phyloP scores from a whole-genome alignment of 2,797 vertebrate genomes.

The Denticeps clupeoides region DNA sequence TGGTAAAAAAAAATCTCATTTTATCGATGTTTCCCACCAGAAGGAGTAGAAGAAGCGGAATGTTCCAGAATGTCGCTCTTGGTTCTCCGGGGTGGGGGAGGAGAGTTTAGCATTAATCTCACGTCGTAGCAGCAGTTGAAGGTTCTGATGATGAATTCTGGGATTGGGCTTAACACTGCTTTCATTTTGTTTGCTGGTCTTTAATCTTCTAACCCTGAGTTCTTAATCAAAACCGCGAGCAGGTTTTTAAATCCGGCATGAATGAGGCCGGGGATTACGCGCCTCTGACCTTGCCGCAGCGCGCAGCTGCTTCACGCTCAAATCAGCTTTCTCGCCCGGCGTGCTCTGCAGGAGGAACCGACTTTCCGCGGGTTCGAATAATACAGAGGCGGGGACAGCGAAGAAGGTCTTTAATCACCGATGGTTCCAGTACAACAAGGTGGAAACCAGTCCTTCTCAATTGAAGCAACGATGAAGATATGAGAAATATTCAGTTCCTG shows the following conservation, averaged over 20 bases:
- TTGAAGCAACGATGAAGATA: too few species aligned
- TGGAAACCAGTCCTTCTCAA: too few species aligned
- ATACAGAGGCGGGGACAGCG: too few species aligned
- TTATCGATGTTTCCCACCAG: too few species aligned
- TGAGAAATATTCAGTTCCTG: too few species aligned
- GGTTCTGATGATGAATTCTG: constrained; percentile 82
- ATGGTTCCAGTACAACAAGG: too few species aligned
- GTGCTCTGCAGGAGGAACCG: too few species aligned
- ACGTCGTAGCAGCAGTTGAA: constrained; percentile 75
- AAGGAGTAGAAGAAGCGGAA: not conserved
- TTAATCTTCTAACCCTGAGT: constrained; percentile 87
- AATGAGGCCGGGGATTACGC: constrained; percentile 69
- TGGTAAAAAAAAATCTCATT: too few species aligned
- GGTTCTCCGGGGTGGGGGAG: constrained; percentile 9
- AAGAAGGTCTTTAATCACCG: too few species aligned
- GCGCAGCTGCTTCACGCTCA: constrained; percentile 59
- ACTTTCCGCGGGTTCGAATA: too few species aligned
- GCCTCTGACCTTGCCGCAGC: constrained; percentile 59
- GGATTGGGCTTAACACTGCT: constrained; percentile 83
- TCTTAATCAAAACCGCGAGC: constrained; percentile 85
- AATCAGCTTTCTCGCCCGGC: constrained; percentile 42
- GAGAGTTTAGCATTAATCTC: constrained; percentile 71
- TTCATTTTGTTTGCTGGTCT: constrained; percentile 79
- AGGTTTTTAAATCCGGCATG: constrained; percentile 79
- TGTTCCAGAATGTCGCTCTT: not conserved